Base-by-base conservation (phyloP, 2,888 invertebrate genomes). In the Mimumesa dahlbomi region DNA sequence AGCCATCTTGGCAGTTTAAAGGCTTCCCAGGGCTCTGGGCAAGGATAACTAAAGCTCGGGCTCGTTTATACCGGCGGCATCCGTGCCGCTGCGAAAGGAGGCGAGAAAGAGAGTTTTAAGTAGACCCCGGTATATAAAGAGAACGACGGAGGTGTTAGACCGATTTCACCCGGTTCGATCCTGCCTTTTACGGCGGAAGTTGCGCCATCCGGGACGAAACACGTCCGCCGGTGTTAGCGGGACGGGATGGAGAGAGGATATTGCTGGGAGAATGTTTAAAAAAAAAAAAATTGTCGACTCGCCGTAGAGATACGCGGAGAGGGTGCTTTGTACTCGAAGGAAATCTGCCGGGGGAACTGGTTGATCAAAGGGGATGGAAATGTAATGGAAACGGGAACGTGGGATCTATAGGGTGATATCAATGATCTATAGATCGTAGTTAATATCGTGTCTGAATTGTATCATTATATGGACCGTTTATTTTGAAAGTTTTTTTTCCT, bases 1-100 rank as follows among this genome's bases (percentile, higher is more conserved):
- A 64, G 79, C 79, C 79, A 79, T 76, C 74, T 79, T 79, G 79
- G 50, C 21, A 57, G 59, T 79, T 79, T 71, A 69, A 69, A 76
- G 68, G 74, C 69, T 70, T 76, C 67, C 62, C 49, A 7, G 31
- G 31, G 31, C 61, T 50, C 25, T 38, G 56, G 57, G 42, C 43
- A 63, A 68, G 72, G 71, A 77, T 74, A 77, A 65, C 68, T 66
- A 46, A 63, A 61, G 54, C 63, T 63, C 42, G 50, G n/a, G 18
- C 65, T 71, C 62, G 65, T 77, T 77, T 73, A 46, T 58, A 43
- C 42, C 16, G 7, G 4, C 22, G n/a, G n/a, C 38, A 36, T 59
- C 54, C 43, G 5, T 19, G 31, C 22, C n/a, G 4, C 25, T 38
- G 34, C 13, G 19, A 14, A 49, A 48, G 38, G 36, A 22, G 16